Conservation (phyloP, 2,113 vertebrate species). For the Zosterops borbonicus region DNA sequence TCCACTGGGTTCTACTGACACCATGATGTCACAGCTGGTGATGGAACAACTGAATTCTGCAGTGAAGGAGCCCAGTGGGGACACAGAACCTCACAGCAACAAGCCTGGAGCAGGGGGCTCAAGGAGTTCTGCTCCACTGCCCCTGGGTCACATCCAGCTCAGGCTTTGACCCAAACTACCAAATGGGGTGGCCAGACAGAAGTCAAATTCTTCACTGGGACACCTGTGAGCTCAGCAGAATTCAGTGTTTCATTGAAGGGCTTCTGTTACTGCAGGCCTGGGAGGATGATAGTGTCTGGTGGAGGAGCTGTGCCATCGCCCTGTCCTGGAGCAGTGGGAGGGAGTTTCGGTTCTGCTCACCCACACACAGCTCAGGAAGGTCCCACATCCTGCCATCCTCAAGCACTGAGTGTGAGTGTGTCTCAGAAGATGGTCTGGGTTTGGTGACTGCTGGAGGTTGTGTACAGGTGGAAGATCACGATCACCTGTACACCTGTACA, state of each 20-base stretch:
- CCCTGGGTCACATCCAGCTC: not conserved
- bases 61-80: not conserved
- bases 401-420: fast-evolving
- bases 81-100: not conserved
- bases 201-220: not conserved
- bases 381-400: not conserved
- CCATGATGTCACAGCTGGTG: not conserved
- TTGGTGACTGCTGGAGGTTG: not conserved
- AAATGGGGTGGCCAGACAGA: not conserved
- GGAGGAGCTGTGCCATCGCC: not conserved
- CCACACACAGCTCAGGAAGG: not conserved
- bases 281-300: not conserved
- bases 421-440: not conserved
- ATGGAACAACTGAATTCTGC: not conserved
- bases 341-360: not conserved
- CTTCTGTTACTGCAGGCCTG: not conserved
- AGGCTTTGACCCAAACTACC: not conserved
- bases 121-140: not conserved
- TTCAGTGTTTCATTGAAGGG: not conserved
- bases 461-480: not conserved
- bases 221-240: not conserved
- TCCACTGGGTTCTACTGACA: not conserved
- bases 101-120: not conserved
- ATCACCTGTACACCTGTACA: not conserved
- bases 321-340: not conserved